These are phyloP conservation scores for Ardeotis arabs DNA, from an alignment of 2,113 vertebrate species.

Conservation along the genomic window DNA sequence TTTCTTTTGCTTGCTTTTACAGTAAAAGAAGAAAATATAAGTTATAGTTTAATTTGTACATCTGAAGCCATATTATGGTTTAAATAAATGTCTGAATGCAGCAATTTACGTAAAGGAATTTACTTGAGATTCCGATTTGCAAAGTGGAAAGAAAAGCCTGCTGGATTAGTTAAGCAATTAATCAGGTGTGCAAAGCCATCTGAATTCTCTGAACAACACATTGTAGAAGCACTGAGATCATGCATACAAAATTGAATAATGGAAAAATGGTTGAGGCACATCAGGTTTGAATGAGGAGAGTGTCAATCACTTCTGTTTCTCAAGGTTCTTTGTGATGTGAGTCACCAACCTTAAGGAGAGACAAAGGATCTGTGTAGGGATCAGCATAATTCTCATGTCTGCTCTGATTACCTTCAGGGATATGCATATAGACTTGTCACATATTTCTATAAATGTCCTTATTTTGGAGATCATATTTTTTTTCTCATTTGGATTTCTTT, in stretches of 20 bases:
- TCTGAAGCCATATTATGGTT: neutral
- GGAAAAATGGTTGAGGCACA: neutral
- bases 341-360: constrained; percentile 29
- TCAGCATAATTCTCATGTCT: constrained; percentile 21
- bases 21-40: neutral
- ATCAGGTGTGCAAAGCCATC: constrained; percentile 39
- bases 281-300: neutral
- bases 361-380: neutral
- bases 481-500: neutral
- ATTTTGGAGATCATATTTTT: neutral
- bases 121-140: neutral
- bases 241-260: constrained; percentile 14
- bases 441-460: neutral
- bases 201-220: constrained; percentile 19
- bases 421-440: neutral
- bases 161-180: constrained; percentile 38
- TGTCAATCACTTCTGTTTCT: constrained; percentile 37
- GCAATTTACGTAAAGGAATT: neutral
- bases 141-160: neutral
- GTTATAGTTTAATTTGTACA: neutral
- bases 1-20: neutral
- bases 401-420: constrained; percentile 6
- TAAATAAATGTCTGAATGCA: neutral
- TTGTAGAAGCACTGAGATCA: constrained; percentile 13
- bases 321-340: neutral